Evolutionary conservation across 2,113 vertebrate genomes (phyloP).

Genomic region (Symphodus melops): DNA sequence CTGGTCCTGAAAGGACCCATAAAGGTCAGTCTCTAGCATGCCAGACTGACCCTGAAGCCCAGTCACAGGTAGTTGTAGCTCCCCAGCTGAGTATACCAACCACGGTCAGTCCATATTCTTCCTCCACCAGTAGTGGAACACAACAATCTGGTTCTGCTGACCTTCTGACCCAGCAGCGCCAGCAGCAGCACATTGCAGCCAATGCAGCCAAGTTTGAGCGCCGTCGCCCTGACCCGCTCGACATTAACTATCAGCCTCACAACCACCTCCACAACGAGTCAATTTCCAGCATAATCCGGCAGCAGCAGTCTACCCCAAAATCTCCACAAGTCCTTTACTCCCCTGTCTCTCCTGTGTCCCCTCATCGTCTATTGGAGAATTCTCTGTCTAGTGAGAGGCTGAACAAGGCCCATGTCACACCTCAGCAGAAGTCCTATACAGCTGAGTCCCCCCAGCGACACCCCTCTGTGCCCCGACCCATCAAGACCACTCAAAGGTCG

Average conservation of each 20-base stretch:
- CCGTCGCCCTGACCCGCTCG: slow-evolving; percentile 94
- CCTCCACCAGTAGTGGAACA: slow-evolving; percentile 83
- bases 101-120: slow-evolving; percentile 91
- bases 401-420: slow-evolving; percentile 98
- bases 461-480: slow-evolving; percentile 93
- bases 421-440: slow-evolving; percentile 95
- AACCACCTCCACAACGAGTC: slow-evolving; percentile 92
- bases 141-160: slow-evolving; percentile 89
- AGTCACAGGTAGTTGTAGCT: slow-evolving; percentile 89
- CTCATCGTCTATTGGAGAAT: slow-evolving; percentile 92
- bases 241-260: slow-evolving; percentile 93
- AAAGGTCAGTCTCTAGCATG: slow-evolving; percentile 95
- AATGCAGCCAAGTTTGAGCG: slow-evolving; percentile 90
- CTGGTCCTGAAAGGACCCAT: slow-evolving; percentile 93
- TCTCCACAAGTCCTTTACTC: slow-evolving; percentile 98
- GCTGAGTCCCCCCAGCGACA: slow-evolving; percentile 90
- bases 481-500: slow-evolving; percentile 97
- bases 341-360: slow-evolving; percentile 94
- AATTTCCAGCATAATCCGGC: slow-evolving; percentile 91
- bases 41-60: slow-evolving; percentile 93
- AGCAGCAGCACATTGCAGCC: slow-evolving; percentile 82
- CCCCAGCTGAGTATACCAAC: slow-evolving; percentile 92
- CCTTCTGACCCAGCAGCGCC: slow-evolving; percentile 79
- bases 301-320: slow-evolving; percentile 87
- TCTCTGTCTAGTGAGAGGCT: slow-evolving; percentile 92